A percentile compares a stretch with the other conserved stretches of the same genome.
These are phyloP conservation scores for Mustelus asterias DNA, from an alignment of 2,113 vertebrate species.

Conservation along the genomic window DNA sequence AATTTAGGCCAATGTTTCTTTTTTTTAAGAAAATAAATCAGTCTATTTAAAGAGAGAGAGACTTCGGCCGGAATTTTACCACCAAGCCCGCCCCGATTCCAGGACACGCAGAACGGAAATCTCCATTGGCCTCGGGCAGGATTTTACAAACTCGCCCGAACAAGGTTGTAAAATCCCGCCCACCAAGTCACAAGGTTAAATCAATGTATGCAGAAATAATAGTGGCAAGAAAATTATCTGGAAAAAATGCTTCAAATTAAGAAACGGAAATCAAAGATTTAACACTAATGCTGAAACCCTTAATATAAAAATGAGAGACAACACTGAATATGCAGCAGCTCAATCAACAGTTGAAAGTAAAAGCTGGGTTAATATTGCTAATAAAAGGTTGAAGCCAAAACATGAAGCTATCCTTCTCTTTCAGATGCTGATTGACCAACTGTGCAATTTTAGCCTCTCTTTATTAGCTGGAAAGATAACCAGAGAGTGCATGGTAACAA, in stretches of 20 bases:
- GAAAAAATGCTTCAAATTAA: neutral
- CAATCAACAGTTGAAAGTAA: neutral
- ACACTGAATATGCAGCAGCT: neutral
- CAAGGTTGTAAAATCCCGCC: neutral
- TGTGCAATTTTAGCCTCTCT: neutral
- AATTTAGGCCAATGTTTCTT: neutral
- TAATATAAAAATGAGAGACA: neutral
- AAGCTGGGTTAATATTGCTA: neutral
- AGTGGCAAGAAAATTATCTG: neutral
- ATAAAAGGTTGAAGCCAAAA: neutral
- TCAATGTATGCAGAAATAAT: neutral
- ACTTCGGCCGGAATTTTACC: no score
- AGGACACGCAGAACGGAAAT: no score
- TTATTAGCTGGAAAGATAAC: neutral
- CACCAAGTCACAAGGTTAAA: neutral
- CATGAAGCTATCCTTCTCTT: neutral
- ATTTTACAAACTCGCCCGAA: no score
- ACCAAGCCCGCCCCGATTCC: no score
- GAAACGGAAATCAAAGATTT: neutral
- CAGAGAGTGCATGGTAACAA: no score
- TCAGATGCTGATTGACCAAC: neutral
- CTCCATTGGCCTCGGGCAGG: no score
- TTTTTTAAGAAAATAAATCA: neutral
- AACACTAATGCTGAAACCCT: neutral
- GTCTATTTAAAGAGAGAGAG: no score